Percentiles rank a stretch among this genome's conserved stretches.
phyloP scores from a whole-genome alignment of 2,797 vertebrate species.

The Sebastes jordani region DNA sequence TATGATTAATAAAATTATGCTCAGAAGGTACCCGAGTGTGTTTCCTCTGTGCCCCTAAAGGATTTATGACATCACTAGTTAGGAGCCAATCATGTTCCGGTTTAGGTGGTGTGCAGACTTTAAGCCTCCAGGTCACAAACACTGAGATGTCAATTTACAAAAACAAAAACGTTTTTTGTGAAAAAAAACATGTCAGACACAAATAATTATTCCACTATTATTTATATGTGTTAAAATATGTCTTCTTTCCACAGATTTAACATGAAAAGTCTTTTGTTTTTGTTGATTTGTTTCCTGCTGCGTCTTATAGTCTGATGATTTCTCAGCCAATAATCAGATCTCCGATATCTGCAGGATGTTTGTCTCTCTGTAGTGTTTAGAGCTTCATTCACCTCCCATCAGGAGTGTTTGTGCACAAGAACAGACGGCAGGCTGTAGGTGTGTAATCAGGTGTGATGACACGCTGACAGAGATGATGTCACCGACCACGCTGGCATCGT shows the following conservation, averaged over 20 bases:
- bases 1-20: background rate
- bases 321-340: too few relatives aligned
- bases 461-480: background rate
- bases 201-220: too few relatives aligned
- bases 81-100: background rate
- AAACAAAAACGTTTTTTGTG: too few relatives aligned
- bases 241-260: too few relatives aligned
- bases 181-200: too few relatives aligned
- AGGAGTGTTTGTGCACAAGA: slow-evolving; percentile 22
- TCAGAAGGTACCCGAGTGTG: background rate
- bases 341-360: too few relatives aligned
- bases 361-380: too few relatives aligned
- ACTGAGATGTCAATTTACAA: background rate
- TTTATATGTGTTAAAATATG: too few relatives aligned
- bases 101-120: rapidly evolving
- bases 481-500: too few relatives aligned
- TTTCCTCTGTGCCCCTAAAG: background rate
- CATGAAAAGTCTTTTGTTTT: too few relatives aligned
- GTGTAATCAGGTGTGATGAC: slow-evolving; percentile 12
- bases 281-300: too few relatives aligned
- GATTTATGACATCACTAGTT: background rate
- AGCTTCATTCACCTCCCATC: background rate
- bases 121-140: background rate
- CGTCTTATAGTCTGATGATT: too few relatives aligned
- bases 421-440: slow-evolving; percentile 13